phyloP scores from a whole-genome alignment of 2,888 invertebrate species.

The Papilio gigon region DNA sequence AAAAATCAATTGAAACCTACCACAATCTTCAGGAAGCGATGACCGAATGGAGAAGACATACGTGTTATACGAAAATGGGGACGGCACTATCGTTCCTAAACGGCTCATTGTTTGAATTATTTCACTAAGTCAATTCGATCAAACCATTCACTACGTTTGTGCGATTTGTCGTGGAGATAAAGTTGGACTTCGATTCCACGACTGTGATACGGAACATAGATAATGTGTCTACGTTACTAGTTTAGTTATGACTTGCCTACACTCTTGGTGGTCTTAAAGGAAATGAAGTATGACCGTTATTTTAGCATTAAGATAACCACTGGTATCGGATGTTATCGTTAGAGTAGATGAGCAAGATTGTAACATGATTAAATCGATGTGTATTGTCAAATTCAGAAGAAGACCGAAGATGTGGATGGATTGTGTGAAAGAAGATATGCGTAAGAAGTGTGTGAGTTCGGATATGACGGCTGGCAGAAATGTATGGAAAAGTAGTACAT shows the following conservation, averaged over 20 bases:
- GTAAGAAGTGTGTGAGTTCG: no score
- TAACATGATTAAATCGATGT: no score
- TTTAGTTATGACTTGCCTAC: neutral
- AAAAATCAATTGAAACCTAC: no score
- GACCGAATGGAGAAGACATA: constrained; percentile 56
- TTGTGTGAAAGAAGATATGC: no score
- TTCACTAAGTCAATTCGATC: constrained; percentile 64
- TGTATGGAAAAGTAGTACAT: no score
- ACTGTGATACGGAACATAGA: constrained; percentile 64
- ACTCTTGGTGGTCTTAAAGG: constrained; percentile 29
- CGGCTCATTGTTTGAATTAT: constrained; percentile 52
- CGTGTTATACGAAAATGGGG: constrained; percentile 53
- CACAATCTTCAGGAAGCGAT: no score
- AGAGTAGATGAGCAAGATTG: no score
- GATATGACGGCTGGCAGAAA: no score
- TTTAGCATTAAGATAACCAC: neutral
- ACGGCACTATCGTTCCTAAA: constrained; percentile 53
- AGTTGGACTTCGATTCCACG: constrained; percentile 53
- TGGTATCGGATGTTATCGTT: neutral
- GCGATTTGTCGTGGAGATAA: constrained; percentile 55
- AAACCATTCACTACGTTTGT: constrained; percentile 55
- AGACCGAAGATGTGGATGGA: no score
- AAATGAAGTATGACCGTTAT: constrained; percentile 28
- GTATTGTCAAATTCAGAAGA: no score
- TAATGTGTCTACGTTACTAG: constrained; percentile 44